Evolutionary conservation across 2,113 vertebrate genomes (phyloP).

Genomic region (Cebidichthys violaceus): DNA sequence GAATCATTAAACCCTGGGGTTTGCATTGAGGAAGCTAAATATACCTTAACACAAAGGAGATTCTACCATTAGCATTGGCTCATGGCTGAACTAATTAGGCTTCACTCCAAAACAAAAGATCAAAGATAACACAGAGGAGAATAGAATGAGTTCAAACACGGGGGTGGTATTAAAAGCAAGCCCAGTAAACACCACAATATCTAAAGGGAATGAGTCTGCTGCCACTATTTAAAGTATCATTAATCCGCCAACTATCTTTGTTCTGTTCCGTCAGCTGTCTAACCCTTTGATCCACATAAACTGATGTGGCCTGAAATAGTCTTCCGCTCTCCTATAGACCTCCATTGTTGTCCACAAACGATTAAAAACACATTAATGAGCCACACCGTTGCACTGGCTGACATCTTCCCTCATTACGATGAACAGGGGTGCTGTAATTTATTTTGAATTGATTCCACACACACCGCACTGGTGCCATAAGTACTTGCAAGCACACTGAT

Average conservation of each 20-base stretch:
- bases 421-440: slow-evolving; percentile 8
- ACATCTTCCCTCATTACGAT: background rate
- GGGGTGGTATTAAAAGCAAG: slow-evolving; percentile 16
- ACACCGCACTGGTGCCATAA: background rate
- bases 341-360: background rate
- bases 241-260: slow-evolving; percentile 17
- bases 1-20: slow-evolving; percentile 47
- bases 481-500: background rate
- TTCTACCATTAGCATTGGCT: slow-evolving; percentile 50
- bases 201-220: slow-evolving; percentile 20
- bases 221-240: slow-evolving; percentile 13
- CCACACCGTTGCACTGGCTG: background rate
- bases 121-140: slow-evolving; percentile 43
- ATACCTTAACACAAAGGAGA: slow-evolving; percentile 48
- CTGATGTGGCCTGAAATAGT: background rate
- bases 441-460: background rate
- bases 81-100: slow-evolving; percentile 60
- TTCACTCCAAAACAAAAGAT: slow-evolving; percentile 54
- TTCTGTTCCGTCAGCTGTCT: slow-evolving; percentile 6
- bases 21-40: slow-evolving; percentile 51
- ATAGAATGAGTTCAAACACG: slow-evolving; percentile 39
- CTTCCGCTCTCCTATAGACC: background rate
- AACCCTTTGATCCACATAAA: background rate
- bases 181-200: slow-evolving; percentile 46
- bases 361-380: slow-evolving; percentile 3